Percentiles rank a stretch among this genome's conserved stretches.
These are phyloP conservation scores for Daktulosphaira vitifoliae DNA, from an alignment of 1,140 invertebrate species.

Conservation along the genomic window DNA sequence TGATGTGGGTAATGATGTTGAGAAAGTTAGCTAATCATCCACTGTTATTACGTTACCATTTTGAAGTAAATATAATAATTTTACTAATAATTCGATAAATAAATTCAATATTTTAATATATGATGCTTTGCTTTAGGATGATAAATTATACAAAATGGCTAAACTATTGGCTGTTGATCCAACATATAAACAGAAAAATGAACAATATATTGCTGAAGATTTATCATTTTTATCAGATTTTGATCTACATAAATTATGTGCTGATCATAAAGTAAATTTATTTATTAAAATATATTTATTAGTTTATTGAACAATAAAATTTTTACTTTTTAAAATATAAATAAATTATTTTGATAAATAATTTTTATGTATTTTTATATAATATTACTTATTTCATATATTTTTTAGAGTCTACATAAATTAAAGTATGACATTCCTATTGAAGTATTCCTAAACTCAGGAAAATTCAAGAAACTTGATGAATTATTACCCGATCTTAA, in stretches of 20 bases:
- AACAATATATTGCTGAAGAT: constrained; percentile 78
- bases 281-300: too few species aligned
- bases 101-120: not conserved
- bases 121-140: constrained; percentile 38
- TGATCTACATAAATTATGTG: constrained; percentile 73
- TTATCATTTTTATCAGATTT: constrained; percentile 82
- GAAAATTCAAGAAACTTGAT: constrained; percentile 78
- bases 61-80: constrained; percentile 45
- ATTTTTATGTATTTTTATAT: too few species aligned
- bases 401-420: constrained; percentile 36
- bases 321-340: too few species aligned
- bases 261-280: constrained; percentile 36
- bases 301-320: too few species aligned
- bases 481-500: constrained; percentile 64
- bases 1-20: constrained; percentile 79
- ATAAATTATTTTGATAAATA: too few species aligned
- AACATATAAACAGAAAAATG: constrained; percentile 68
- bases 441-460: constrained; percentile 62
- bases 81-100: not conserved
- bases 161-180: constrained; percentile 59
- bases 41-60: constrained; percentile 67
- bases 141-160: constrained; percentile 52
- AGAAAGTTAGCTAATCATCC: constrained; percentile 85
- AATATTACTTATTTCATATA: too few species aligned
- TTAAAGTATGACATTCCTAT: constrained; percentile 53